Evolutionary conservation across 2,888 invertebrate genomes (phyloP).

Genomic region (Capitulum mitella): DNA sequence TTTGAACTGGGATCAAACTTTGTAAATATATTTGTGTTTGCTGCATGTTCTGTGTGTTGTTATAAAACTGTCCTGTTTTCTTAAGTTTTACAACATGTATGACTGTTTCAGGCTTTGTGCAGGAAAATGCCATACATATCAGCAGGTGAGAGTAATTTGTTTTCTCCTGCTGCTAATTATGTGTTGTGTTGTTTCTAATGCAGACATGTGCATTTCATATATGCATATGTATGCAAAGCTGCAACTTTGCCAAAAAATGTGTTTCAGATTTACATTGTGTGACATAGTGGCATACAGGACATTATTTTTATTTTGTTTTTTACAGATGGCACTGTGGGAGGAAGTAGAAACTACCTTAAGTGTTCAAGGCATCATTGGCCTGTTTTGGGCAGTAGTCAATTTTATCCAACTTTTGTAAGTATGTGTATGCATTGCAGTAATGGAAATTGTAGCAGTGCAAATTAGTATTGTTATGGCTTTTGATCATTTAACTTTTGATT

Average conservation of each 20-base stretch:
- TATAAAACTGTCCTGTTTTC: too few species aligned
- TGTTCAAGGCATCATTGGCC: background rate
- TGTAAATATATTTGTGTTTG: too few species aligned
- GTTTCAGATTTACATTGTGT: background rate
- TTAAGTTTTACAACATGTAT: too few species aligned
- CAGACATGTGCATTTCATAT: too few species aligned
- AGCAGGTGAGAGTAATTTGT: background rate
- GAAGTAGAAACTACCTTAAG: background rate
- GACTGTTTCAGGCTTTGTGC: too few species aligned
- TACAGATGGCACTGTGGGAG: slow-evolving; percentile 3
- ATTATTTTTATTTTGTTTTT: background rate
- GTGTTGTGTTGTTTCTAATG: too few species aligned
- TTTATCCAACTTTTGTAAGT: slow-evolving; percentile 19
- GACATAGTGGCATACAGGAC: too few species aligned
- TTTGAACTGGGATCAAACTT: too few species aligned
- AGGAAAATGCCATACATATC: background rate
- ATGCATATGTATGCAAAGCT: background rate
- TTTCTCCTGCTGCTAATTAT: background rate
- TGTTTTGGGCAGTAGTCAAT: background rate
- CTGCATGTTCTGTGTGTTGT: too few species aligned
- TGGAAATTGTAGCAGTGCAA: background rate
- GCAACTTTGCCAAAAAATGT: too few species aligned
- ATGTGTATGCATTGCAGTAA: background rate
- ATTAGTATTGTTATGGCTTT: too few species aligned
- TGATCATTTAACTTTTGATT: background rate